Evolutionary conservation across 2,888 invertebrate species (phyloP).

Genomic region (Monopis laevigella): DNA sequence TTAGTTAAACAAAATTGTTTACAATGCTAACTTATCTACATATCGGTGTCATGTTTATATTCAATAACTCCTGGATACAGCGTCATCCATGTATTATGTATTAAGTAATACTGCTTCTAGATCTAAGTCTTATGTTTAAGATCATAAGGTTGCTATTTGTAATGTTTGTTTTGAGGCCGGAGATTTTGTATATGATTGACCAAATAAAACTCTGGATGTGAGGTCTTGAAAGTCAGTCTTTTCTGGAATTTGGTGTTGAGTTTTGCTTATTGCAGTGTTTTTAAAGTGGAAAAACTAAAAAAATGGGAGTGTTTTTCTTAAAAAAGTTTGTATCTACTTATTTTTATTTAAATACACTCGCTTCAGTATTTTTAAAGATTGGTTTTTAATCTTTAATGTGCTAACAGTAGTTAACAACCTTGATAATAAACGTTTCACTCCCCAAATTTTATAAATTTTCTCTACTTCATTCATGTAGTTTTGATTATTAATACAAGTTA

Average conservation of each 20-base stretch:
- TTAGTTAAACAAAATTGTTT: no score
- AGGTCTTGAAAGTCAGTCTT: constrained; percentile 35
- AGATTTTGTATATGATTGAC: constrained; percentile 20
- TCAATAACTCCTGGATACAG: constrained; percentile 39
- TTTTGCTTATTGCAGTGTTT: constrained; percentile 16
- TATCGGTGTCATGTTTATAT: constrained; percentile 37
- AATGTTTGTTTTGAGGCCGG: no score
- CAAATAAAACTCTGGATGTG: constrained; percentile 44
- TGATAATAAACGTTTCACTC: no score
- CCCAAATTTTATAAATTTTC: no score
- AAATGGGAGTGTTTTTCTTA: constrained; percentile 44
- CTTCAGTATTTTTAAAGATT: no score
- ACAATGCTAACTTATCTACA: background rate
- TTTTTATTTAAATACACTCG: no score
- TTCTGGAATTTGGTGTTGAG: constrained; percentile 24
- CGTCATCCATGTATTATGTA: background rate
- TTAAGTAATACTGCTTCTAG: background rate
- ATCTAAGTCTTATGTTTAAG: constrained; percentile 25
- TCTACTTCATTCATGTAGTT: no score
- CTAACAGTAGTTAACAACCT: no score
- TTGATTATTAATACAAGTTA: no score
- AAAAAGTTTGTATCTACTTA: constrained; percentile 39
- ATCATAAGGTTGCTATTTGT: no score
- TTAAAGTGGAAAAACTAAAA: constrained; percentile 14
- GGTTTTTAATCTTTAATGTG: no score